Evolutionary conservation across 2,888 invertebrate genomes (phyloP), one percentile per base, ranked within the genome.

Genomic region (Euphydryas editha): DNA sequence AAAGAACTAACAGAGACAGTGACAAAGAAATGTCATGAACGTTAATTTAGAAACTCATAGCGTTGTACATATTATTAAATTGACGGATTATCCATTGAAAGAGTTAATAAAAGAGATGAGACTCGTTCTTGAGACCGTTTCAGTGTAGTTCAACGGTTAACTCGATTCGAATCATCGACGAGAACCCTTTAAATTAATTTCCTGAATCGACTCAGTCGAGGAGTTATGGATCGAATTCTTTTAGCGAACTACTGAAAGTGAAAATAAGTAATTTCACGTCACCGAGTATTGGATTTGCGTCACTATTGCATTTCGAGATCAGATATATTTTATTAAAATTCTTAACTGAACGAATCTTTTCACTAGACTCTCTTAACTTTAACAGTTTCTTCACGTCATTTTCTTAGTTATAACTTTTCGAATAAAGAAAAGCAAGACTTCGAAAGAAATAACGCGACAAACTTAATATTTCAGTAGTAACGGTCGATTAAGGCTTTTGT

Each of bases 131-230:
- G 21, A 67, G 59, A 67, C 56, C 66, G 46, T 55, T 46, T 49
- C 17, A 65, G 59, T 46, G 57, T 37, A 62, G 42, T 66, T 66
- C 56, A 66, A 54, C 18, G 17, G 36, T 61, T 63, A 71, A 72
- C 63, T 71, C 66, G 64, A 68, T 72, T 69, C 66, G 62, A 21
- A 69, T 44, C 68, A 65, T 62, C 63, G 67, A 61, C 60, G 37
- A 60, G 60, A 21, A 54, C 59, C 59, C 47, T 59, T 72, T 72
- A 72, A 73, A 68, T 68, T 72, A 61, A 70, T 74, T 74, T 74
- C 72, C 74, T 69, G 70, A 65, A 64, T 69, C 69, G 70, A 74
- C 65, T 69, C 54, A 57, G 60, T 61, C 46, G 46, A 65, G 55
- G 42, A 42, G 44, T 59, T 57, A 65, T 49, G 57, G 64, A 63